A percentile compares a stretch with the other conserved stretches of the same genome.
These are phyloP conservation scores for Drosophila littoralis DNA, from an alignment of 1,140 invertebrate genomes.

Conservation along the genomic window DNA sequence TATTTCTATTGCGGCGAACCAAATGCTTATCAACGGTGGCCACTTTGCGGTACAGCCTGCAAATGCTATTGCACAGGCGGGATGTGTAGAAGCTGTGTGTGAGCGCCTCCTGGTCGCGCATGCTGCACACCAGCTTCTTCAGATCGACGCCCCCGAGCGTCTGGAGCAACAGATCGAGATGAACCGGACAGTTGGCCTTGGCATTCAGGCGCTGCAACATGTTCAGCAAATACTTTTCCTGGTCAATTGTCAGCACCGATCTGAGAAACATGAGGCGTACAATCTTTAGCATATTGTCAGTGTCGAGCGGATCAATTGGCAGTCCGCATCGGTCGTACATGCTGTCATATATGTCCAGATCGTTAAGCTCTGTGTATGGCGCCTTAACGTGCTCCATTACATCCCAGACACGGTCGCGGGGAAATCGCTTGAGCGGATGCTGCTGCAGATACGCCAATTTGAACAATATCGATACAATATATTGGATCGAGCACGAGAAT, in stretches of 20 bases:
- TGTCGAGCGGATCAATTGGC: constrained; percentile 52
- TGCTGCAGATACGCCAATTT: constrained; percentile 38
- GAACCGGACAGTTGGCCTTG: constrained; percentile 11
- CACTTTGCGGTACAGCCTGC: constrained; percentile 37
- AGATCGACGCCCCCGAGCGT: constrained; percentile 20
- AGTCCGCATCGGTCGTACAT: constrained; percentile 63
- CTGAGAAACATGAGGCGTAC: constrained; percentile 54
- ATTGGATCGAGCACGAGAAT: constrained; percentile 29
- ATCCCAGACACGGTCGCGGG: constrained; percentile 41
- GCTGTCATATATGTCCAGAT: constrained; percentile 67
- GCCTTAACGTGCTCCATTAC: constrained; percentile 58
- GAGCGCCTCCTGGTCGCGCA: constrained; percentile 33
- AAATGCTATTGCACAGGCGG: constrained; percentile 30
- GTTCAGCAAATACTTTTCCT: constrained; percentile 22
- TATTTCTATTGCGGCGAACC: neutral
- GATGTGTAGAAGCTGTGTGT: constrained; percentile 17
- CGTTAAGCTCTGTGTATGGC: constrained; percentile 55
- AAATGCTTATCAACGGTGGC: constrained; percentile 28
- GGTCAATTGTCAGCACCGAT: constrained; percentile 35
- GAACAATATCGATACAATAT: constrained; percentile 45
- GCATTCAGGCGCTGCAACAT: constrained; percentile 50
- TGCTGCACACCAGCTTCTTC: constrained; percentile 51
- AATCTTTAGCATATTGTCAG: constrained; percentile 46
- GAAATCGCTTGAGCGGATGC: constrained; percentile 23
- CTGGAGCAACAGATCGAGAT: constrained; percentile 36